These are phyloP conservation scores for Perognathus longimembris DNA, from an alignment of 2,113 vertebrate genomes.

Conservation along the genomic window DNA sequence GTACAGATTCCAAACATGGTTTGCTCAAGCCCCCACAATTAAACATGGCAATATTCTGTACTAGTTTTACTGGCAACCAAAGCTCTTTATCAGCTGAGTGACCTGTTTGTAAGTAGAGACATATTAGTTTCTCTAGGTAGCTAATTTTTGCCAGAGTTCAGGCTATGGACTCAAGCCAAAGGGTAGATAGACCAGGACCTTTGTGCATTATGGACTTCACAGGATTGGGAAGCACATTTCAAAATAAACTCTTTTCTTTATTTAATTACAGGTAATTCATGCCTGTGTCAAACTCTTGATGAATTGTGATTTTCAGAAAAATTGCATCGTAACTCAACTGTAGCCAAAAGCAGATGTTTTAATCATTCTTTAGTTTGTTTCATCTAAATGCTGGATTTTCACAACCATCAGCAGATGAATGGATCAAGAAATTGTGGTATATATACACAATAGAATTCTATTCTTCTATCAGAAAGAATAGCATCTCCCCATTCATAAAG, in stretches of 20 bases:
- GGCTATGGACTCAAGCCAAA: not conserved
- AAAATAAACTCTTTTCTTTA: not conserved
- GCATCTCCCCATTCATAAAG: no score
- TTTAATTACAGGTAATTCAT: not conserved
- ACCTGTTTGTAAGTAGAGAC: not conserved
- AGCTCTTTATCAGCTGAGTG: not conserved
- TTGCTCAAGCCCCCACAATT: not conserved
- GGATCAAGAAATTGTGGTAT: no score
- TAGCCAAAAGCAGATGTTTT: not conserved
- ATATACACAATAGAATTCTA: no score
- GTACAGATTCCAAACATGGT: not conserved
- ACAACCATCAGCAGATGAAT: no score
- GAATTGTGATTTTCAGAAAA: not conserved
- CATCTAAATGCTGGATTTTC: not conserved
- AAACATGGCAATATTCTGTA: not conserved
- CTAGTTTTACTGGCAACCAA: not conserved
- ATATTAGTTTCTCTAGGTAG: not conserved
- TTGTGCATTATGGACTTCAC: not conserved
- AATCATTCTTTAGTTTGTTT: not conserved
- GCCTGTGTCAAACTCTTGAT: constrained; percentile 11
- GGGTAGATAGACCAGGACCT: not conserved
- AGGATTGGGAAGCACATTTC: not conserved
- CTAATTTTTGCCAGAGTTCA: not conserved
- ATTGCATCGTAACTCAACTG: not conserved
- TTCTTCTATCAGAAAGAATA: no score